These are phyloP conservation scores for Caenorhabditis becei DNA, from an alignment of 2,888 invertebrate species.

Conservation along the genomic window DNA sequence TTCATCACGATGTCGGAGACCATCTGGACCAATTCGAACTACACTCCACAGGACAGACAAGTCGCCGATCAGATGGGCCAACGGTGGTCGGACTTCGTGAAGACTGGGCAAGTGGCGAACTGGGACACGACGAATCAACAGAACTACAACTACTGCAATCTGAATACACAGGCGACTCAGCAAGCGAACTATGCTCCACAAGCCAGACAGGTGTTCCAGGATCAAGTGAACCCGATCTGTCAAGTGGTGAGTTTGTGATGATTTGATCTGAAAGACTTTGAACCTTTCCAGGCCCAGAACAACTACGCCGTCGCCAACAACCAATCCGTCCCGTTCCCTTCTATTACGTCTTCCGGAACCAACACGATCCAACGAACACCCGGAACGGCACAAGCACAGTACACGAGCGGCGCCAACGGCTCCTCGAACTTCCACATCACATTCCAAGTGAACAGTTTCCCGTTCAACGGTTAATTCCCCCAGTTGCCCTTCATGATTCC, in stretches of 20 bases:
- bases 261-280: too few species aligned
- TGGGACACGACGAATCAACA: constrained; percentile 67
- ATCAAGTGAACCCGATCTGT: constrained; percentile 71
- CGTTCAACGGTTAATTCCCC: constrained; percentile 37
- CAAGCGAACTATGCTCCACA: constrained; percentile 65
- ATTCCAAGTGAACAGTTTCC: constrained; percentile 60
- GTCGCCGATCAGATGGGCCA: constrained; percentile 73
- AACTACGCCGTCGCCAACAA: constrained; percentile 43
- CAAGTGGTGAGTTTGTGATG: constrained; percentile 31
- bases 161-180: constrained; percentile 62
- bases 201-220: constrained; percentile 70
- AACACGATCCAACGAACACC: constrained; percentile 25
- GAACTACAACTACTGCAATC: constrained; percentile 70
- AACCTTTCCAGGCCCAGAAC: constrained; percentile 53
- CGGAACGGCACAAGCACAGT: constrained; percentile 52
- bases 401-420: constrained; percentile 28
- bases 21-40: constrained; percentile 64
- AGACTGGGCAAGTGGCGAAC: constrained; percentile 67
- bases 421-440: constrained; percentile 53
- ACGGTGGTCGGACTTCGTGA: constrained; percentile 74
- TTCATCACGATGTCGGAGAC: constrained; percentile 74
- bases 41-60: constrained; percentile 65
- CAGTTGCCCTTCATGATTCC: constrained; percentile 7
- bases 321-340: constrained; percentile 38
- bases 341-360: background rate